Conservation (phyloP, 2,888 invertebrate genomes). For the Arrhopalites spinosus region DNA sequence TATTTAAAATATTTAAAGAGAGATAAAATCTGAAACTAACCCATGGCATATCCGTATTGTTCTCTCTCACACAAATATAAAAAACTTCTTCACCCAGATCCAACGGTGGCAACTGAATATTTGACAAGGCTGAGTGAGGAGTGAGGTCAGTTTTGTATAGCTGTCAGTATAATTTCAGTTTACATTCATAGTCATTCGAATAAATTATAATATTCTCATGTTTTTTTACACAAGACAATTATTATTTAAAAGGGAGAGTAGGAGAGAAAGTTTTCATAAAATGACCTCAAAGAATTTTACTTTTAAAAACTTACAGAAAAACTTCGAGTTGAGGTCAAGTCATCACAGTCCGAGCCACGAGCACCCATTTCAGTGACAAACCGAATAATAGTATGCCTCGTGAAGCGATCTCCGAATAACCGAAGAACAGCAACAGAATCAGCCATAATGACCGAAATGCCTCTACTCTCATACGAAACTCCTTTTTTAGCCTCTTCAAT, state of each 20-base stretch:
- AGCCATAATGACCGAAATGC: conserved; percentile 72
- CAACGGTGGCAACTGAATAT: conserved; percentile 54
- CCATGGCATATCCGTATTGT: conserved; percentile 55
- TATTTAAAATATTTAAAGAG: background rate
- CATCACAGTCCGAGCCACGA: conserved; percentile 51
- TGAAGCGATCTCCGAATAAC: conserved; percentile 75
- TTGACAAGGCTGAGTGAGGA: conserved; percentile 50
- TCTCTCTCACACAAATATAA: conserved; percentile 56
- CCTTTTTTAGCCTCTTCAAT: conserved; percentile 52
- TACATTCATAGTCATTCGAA: too few relatives aligned
- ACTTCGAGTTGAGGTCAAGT: conserved; percentile 49
- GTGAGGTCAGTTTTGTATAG: conserved; percentile 40
- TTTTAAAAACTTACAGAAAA: conserved; percentile 45
- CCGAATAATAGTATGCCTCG: conserved; percentile 63
- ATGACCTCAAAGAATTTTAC: too few relatives aligned
- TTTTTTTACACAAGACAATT: background rate
- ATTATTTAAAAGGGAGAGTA: background rate
- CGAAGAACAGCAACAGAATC: conserved; percentile 68
- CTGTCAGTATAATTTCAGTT: conserved; percentile 26
- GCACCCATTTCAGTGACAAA: conserved; percentile 52
- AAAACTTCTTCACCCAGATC: conserved; percentile 51
- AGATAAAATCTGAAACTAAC: conserved; percentile 25
- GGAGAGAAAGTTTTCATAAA: too few relatives aligned
- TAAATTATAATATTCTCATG: background rate
- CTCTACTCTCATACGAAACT: conserved; percentile 60